Conservation (phyloP, 2,888 invertebrate genomes). For the Watsonalla binaria region DNA sequence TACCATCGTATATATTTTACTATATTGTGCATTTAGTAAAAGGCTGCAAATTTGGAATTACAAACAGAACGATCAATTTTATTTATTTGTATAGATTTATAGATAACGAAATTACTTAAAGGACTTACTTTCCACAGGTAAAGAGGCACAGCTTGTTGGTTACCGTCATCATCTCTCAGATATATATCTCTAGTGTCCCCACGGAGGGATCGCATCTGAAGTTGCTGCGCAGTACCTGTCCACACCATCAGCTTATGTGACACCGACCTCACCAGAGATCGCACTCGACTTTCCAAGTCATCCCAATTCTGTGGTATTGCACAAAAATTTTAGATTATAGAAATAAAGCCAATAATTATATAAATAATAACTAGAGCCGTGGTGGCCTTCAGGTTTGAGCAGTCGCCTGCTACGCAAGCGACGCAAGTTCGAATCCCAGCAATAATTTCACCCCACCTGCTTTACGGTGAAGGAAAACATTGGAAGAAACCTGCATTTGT, state of each 20-base stretch:
- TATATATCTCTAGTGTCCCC: conserved; percentile 5
- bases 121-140: conserved; percentile 53
- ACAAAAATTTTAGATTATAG: not conserved
- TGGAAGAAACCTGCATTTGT: too few species aligned
- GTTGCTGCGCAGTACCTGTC: conserved; percentile 33
- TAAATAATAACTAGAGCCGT: too few species aligned
- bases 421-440: too few species aligned
- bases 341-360: too few species aligned
- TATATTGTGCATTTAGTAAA: not conserved
- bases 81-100: too few species aligned
- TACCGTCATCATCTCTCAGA: conserved; percentile 13
- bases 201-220: conserved; percentile 7
- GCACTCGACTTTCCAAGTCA: conserved; percentile 36
- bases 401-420: too few species aligned
- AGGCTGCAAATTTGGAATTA: too few species aligned
- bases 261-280: conserved; percentile 24
- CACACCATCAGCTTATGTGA: conserved; percentile 25
- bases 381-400: too few species aligned
- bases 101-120: not conserved
- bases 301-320: conserved; percentile 46
- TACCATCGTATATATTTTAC: not conserved
- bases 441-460: too few species aligned
- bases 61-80: too few species aligned
- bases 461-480: too few species aligned
- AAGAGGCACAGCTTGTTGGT: conserved; percentile 24